Evolutionary conservation across 2,888 invertebrate genomes (phyloP), one percentile per base, ranked within the genome.

Genomic region (Priocnemis perturbator): DNA sequence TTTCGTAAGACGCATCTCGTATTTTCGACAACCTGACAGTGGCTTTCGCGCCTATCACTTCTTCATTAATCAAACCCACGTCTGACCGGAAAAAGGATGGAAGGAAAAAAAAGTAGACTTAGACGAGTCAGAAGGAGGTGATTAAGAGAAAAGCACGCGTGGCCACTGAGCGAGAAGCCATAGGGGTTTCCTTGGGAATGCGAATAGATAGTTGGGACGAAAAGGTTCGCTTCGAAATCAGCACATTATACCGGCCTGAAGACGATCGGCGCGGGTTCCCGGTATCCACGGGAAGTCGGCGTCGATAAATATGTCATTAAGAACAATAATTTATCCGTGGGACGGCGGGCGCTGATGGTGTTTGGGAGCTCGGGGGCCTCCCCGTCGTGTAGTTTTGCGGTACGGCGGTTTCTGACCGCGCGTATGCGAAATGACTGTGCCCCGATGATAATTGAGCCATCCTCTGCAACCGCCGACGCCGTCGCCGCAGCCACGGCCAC

Each of bases 301-400:
- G 71, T 64, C 80, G 59, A 83, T 83, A 83, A 84, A 83, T 84
- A 81, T 81, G 79, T 81, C 82, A 81, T 84, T 83, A 83, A 73
- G 64, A 72, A 79, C 63, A 73, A 82, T 82, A 83, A 83, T 85
- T 85, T 85, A 83, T 75, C 69, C 67, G 19, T 30, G 37, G 37
- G 64, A 60, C 63, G 69, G 74, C 74, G 67, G 77, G 69, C 74
- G 64, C 45, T 60, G 71, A 48, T 67, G 67, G 74, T 75, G 59
- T 53, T 59, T 26, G 74, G 74, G 78, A 59, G 53, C 64, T 64
- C 60, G 56, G 48, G 66, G 62, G 60, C 60, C 59, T 60, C 52
- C 23, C 26, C 50, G 48, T 45, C 45, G 37, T 45, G 30, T 64
- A 68, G 64, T 53, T 21, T 50, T 53, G 65, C 59, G 14, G 14